Evolutionary conservation across 2,797 vertebrate species (phyloP), one percentile per base, ranked within the genome.

Genomic region (Pyrocephalus nanus): DNA sequence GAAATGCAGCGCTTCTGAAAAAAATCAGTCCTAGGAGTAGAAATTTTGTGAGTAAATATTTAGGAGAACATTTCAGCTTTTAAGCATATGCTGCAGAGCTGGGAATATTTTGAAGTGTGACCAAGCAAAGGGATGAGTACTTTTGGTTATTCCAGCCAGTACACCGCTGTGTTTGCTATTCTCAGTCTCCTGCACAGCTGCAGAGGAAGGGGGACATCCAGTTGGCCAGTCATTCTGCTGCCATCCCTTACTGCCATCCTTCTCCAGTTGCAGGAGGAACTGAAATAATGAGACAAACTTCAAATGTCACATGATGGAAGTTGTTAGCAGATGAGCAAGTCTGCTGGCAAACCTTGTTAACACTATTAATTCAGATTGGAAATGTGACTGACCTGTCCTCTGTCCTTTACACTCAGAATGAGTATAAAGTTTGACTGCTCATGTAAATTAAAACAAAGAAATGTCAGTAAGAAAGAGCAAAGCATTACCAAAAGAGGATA

Each of bases 1-100:
- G 17, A 91, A 76, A 58, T 9, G 9, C 17, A 40, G 2, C 82
- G 45, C 14, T 50, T 57, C 21, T 43, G 15, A 77, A 90, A 81
- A 10, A 15, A 72, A 23, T 58, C 19, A n/a, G 2, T 32, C 0
- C 0, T 51, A 27, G 32, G 14, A 72, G 13, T 9, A 38, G 18
- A 51, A 45, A 43, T 74, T 71, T 53, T 53, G 1, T 11, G 34
- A 65, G 34, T 16, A 70, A 40, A 3, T 42, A 17, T 26, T 80
- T 71, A 30, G 30, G 22, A 45, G 34, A 62, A 38, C 13, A 8
- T 72, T 93, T 81, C 55, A 64, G 30, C 11, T 83, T 81, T 75
- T 64, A 43, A 36, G 18, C 7, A 6, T 17, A 7, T 13, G 30
- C 19, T 57, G 15, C 45, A 22, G 12, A 32, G 30, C 40, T 6